Base-by-base conservation (phyloP, 2,888 invertebrate genomes). In the Hypena proboscidalis region DNA sequence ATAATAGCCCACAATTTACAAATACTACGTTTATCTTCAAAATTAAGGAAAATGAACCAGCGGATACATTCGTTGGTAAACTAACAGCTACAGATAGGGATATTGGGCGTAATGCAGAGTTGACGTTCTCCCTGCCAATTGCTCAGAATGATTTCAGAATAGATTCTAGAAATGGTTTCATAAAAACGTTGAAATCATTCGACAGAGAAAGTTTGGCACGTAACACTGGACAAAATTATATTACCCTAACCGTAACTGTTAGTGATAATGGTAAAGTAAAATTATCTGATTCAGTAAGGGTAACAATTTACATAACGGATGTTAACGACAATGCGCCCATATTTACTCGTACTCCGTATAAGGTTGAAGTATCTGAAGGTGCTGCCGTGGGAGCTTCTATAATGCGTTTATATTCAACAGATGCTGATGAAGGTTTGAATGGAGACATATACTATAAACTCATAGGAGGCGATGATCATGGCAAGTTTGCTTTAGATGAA, bases 1-100 rank as follows among this genome's bases (percentile, higher is more conserved):
- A 99, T 85, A 98, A 98, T 80, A 94, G 95, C 17, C 99, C 99
- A 0, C 94, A 95, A 76, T 99, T 99, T 83, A 95, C 95, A 1
- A 97, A 98, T 67, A 93, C 94, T 17, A 97, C 97, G 8, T 99
- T 99, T 83, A 95, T 95, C 45, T 98, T 98, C 76, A 96, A 94
- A 78, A 94, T 99, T 9, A 94, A 95, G 36, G 97, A 98, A 86
- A 97, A 97, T 80, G 96, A 96, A 57, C 95, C 96, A 1, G 93
- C 95, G 0, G 97, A 97, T 78, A 96, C 97, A 0, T 98, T 97
- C 83, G 97, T 99, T 15, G 97, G 99, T 1, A 97, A 97, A 82
- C 88, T 99, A 52, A 94, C 95, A 8, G 99, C 99, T 0, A 94
- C 94, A 9, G 99, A 99, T 83, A 93, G 92, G 43, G 99, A 99